These are phyloP conservation scores for Tetragonula clypearis DNA, from an alignment of 1,140 invertebrate genomes.

Conservation along the genomic window DNA sequence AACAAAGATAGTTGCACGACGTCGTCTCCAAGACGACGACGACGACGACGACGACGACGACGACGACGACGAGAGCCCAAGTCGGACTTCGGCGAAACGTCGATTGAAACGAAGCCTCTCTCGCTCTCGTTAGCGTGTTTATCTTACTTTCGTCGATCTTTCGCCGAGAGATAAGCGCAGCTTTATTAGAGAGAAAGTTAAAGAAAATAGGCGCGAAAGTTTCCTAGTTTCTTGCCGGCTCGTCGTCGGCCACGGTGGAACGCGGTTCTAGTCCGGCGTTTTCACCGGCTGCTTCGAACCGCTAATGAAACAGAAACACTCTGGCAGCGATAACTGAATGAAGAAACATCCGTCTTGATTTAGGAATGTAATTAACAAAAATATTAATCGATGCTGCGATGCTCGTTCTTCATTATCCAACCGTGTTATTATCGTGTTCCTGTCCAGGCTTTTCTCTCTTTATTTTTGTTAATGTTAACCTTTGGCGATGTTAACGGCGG, in stretches of 20 bases:
- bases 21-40: background rate
- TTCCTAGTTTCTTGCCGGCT: background rate
- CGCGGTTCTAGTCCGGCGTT: background rate
- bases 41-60: background rate
- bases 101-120: slow-evolving; percentile 17
- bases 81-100: background rate
- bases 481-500: too few species aligned
- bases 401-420: background rate
- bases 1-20: slow-evolving; percentile 1
- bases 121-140: slow-evolving; percentile 50
- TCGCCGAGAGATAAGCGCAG: slow-evolving; percentile 32
- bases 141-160: slow-evolving; percentile 41
- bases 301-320: slow-evolving; percentile 29
- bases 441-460: too few species aligned
- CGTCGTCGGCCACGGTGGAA: background rate
- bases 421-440: too few species aligned
- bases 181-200: slow-evolving; percentile 37
- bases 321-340: background rate
- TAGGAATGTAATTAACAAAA: background rate
- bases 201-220: slow-evolving; percentile 34
- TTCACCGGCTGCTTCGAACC: background rate
- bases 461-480: too few species aligned
- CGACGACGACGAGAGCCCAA: background rate
- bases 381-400: background rate
- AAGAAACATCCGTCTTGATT: slow-evolving; percentile 3